Evolutionary conservation across 2,888 invertebrate genomes (phyloP).

Genomic region (Acronicta leporina): DNA sequence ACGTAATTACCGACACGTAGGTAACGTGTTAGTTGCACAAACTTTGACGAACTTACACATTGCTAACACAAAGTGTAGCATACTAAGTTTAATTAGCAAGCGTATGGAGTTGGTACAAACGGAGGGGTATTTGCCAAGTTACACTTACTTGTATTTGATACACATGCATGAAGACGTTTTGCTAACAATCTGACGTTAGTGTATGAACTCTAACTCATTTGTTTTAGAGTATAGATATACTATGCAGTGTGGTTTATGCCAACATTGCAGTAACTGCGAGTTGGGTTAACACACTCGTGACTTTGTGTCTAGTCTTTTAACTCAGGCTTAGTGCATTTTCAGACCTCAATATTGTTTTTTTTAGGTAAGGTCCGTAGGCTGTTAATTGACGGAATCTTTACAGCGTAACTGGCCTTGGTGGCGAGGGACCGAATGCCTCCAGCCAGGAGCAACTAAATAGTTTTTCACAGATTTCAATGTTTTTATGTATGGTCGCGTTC

Average conservation of each 20-base stretch:
- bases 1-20: constrained; percentile 56
- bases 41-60: constrained; percentile 54
- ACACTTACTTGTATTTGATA: constrained; percentile 32
- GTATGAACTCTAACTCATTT: constrained; percentile 22
- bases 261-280: too few relatives aligned
- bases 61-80: constrained; percentile 47
- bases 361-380: too few relatives aligned
- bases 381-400: too few relatives aligned
- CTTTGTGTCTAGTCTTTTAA: background rate
- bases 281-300: too few relatives aligned
- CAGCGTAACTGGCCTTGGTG: too few relatives aligned
- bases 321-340: too few relatives aligned
- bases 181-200: constrained; percentile 33
- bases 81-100: constrained; percentile 56
- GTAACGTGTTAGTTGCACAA: constrained; percentile 47
- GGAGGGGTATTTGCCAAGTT: constrained; percentile 41
- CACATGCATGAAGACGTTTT: constrained; percentile 43
- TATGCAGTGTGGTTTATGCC: too few relatives aligned
- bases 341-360: too few relatives aligned
- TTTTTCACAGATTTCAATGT: too few relatives aligned
- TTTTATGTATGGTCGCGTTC: too few relatives aligned
- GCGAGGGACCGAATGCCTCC: too few relatives aligned
- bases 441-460: too few relatives aligned
- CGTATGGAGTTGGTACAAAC: constrained; percentile 38
- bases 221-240: constrained; percentile 18